phyloP scores from a whole-genome alignment of 2,797 vertebrate species.

The Hippoglossus hippoglossus region DNA sequence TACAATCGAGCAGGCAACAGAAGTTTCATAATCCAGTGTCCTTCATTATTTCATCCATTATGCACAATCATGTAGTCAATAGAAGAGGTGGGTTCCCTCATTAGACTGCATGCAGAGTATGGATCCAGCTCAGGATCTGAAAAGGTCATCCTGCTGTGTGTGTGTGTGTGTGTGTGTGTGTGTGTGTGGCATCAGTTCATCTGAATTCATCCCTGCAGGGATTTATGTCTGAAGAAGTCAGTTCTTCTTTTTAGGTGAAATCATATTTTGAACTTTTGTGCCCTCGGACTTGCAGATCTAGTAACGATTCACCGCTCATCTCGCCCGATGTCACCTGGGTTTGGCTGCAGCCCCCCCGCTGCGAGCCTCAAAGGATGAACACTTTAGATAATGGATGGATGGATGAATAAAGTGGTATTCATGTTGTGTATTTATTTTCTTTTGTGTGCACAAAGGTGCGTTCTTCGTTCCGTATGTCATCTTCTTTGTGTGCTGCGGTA shows the following conservation, averaged over 20 bases:
- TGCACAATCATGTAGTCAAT: conserved; percentile 32
- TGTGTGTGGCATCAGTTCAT: background rate
- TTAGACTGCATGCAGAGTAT: conserved; percentile 48
- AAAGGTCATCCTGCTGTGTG: conserved; percentile 49
- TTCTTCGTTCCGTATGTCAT: conserved; percentile 99
- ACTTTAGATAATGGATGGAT: background rate
- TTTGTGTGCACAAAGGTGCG: conserved; percentile 86
- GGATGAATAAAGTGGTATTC: background rate
- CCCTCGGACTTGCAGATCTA: background rate
- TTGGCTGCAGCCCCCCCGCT: background rate
- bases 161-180: conserved; percentile 6
- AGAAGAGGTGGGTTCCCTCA: conserved; percentile 35
- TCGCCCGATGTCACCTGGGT: background rate
- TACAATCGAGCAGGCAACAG: background rate
- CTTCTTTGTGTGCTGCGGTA: conserved; percentile 98
- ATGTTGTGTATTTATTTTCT: conserved; percentile 15
- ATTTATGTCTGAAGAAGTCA: background rate
- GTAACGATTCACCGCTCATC: background rate
- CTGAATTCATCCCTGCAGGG: background rate
- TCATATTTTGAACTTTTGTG: background rate
- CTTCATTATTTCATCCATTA: conserved; percentile 34
- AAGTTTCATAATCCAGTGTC: background rate
- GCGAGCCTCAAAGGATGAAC: background rate
- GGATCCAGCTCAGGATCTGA: conserved; percentile 14
- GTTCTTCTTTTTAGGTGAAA: background rate